Base-by-base conservation (phyloP, 1,140 invertebrate genomes). In the Scaptodrosophila lebanonensis region DNA sequence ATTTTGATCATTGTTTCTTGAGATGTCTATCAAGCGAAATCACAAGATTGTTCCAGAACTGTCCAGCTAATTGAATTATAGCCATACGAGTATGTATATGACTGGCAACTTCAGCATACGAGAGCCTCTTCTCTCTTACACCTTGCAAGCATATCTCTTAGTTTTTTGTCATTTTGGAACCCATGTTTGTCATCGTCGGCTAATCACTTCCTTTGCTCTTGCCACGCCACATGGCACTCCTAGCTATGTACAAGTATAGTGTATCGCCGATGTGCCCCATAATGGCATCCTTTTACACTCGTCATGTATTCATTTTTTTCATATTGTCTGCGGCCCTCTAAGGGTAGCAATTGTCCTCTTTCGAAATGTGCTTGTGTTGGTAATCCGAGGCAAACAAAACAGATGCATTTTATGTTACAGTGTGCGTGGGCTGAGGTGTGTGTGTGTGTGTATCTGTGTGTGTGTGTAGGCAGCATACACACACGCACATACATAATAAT, bases 251-350 rank as follows among this genome's bases (percentile, higher is more conserved):
- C n/a, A n/a, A n/a, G n/a, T n/a, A n/a, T n/a, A n/a, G n/a, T n/a
- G n/a, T n/a, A n/a, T n/a, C n/a, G n/a, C n/a, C n/a, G n/a, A n/a
- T 25, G 22, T 25, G 8, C 22, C 29, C 17, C 25, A 36, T 64
- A 60, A 65, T 72, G 73, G 73, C n/a, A 77, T 77, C 73, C 73
- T 77, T 77, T 77, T 77, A 77, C 73, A 66, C 66, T 70, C 45
- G 63, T 58, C 62, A 71, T 63, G 44, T 67, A 48, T 36, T 44
- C 38, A 60, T 63, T 53, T 61, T 33, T 42, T 33, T 42, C 30
- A 12, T 29, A 33, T 50, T 58, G 59, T 62, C 59, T 62, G 42
- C 29, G 58, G 50, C 51, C 56, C 47, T 50, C 49, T n/a, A 61
- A 47, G 58, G 58, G 52, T 61, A 61, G 51, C 29, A 56, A 59